These are phyloP conservation scores for Rhynchomys soricoides DNA, from an alignment of 2,113 vertebrate species.

Conservation along the genomic window DNA sequence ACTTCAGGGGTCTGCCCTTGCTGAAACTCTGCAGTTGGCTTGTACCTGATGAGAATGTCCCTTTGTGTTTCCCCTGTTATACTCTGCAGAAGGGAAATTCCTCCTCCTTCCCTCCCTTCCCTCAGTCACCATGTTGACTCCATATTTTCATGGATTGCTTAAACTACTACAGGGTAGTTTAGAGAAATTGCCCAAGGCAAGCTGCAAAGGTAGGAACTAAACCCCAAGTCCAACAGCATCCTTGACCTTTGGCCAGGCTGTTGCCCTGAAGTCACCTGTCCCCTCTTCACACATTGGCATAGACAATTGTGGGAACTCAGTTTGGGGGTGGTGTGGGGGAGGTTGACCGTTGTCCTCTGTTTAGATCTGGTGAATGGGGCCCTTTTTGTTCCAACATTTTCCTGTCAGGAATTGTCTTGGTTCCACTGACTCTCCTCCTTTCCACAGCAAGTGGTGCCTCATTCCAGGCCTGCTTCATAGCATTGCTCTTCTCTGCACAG, in stretches of 20 bases:
- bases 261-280: not conserved
- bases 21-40: fast-evolving
- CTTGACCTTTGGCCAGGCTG: fast-evolving
- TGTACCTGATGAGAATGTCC: fast-evolving
- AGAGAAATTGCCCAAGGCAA: not conserved
- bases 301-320: not conserved
- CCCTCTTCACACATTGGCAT: fast-evolving
- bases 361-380: not conserved
- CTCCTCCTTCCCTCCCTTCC: not conserved
- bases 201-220: too few species aligned
- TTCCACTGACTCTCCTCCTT: not conserved
- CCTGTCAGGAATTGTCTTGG: not conserved
- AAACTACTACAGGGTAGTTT: too few species aligned
- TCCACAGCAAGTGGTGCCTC: not conserved
- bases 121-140: fast-evolving
- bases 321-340: not conserved
- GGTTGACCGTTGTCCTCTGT: not conserved
- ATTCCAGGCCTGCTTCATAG: not conserved
- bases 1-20: fast-evolving
- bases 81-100: not conserved
- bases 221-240: not conserved
- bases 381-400: not conserved
- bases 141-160: too few species aligned
- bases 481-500: too few species aligned
- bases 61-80: fast-evolving